Base-by-base conservation (phyloP, 2,888 invertebrate species). In the Amphiduros pacificus region DNA sequence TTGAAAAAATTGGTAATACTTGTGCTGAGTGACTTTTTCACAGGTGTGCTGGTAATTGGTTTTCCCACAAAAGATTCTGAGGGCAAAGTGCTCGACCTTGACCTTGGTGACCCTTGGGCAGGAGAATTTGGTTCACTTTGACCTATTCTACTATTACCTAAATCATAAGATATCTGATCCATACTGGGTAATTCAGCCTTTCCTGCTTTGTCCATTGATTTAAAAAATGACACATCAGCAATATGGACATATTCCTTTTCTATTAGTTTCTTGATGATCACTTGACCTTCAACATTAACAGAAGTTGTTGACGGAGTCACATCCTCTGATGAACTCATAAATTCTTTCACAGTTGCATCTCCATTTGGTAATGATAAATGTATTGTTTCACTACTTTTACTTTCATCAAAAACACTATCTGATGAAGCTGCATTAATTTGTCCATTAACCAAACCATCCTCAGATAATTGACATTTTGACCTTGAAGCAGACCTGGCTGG, bases 1-100 rank as follows among this genome's bases (percentile, higher is more conserved):
- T 73, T 70, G 63, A 79, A 76, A 68, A 79, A 78, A 61, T 75
- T 79, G 22, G 74, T 72, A 55, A 79, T 76, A 65, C 77, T 77
- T 17, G 70, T 70, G 57, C 78, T 76, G 36, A 77, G 71, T 1
- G 76, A 75, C 27, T 72, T 67, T 62, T 77, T 77, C 27, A 61
- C 57, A 5, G 73, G 67, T 6, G 73, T 74, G 11, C 74, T 74
- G 22, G 76, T 68, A 44, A 66, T 65, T 40, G 64, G 66, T 49
- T 60, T 65, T 49, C 67, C 61, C 0, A 54, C 57, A 9, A 68
- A 62, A 32, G 63, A 59, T 51, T 68, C 62, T 41, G 58, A 59
- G 20, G 67, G 64, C 36, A 56, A 58, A 11, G 57, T 62, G 14
- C 57, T 57, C 28, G 62, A 62, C 4, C 44, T 14, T 53, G 55